Conservation (phyloP, 2,888 invertebrate genomes). For the Agriopis leucophaearia region DNA sequence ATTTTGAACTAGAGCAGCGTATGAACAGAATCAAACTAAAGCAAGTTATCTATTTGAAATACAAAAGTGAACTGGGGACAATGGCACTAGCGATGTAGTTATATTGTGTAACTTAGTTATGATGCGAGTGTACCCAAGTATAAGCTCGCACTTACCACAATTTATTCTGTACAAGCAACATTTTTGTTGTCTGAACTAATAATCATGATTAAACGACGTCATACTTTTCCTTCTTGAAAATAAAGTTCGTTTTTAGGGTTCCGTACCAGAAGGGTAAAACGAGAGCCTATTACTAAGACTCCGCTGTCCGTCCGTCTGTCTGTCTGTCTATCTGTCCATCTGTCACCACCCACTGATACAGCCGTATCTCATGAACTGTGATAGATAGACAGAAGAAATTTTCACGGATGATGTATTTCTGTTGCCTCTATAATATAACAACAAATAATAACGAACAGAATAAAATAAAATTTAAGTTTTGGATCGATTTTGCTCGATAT, state of each 20-base stretch:
- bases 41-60: constrained; percentile 17
- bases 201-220: not conserved
- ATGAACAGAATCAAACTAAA: not conserved
- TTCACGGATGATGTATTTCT: too few relatives aligned
- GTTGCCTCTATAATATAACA: too few relatives aligned
- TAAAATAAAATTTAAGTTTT: too few relatives aligned
- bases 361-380: too few relatives aligned
- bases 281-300: too few relatives aligned
- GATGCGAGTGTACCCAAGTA: not conserved
- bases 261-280: too few relatives aligned
- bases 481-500: too few relatives aligned
- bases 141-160: not conserved
- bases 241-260: not conserved
- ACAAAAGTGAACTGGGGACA: constrained; percentile 7
- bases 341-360: too few relatives aligned
- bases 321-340: too few relatives aligned
- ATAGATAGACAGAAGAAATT: too few relatives aligned
- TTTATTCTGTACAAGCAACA: not conserved
- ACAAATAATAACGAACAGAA: too few relatives aligned
- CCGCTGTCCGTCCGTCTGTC: too few relatives aligned
- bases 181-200: constrained; percentile 13
- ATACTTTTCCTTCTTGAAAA: constrained; percentile 2
- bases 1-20: not conserved
- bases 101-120: constrained; percentile 17
- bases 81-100: constrained; percentile 11